Evolutionary conservation across 2,113 vertebrate genomes (phyloP).

Genomic region (Maccullochella peelii): DNA sequence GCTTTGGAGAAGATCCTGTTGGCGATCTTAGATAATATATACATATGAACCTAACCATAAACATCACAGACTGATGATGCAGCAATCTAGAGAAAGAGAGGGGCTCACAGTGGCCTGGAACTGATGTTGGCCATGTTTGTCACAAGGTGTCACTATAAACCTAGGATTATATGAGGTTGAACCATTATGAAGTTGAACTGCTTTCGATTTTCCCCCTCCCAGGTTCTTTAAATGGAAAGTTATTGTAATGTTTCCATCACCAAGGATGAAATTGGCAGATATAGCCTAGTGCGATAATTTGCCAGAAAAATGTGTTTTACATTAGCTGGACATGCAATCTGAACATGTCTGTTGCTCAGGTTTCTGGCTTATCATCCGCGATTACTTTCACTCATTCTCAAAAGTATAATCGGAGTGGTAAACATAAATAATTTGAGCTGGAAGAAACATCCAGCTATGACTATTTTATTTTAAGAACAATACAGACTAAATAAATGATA

Average conservation of each 20-base stretch:
- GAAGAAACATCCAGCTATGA: neutral
- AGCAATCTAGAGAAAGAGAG: neutral
- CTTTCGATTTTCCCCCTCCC: neutral
- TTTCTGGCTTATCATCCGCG: neutral
- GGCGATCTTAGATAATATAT: no score
- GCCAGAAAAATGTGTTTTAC: neutral
- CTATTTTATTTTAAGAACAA: neutral
- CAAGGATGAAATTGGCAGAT: neutral
- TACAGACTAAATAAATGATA: neutral
- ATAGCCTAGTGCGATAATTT: no score
- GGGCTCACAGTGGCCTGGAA: neutral
- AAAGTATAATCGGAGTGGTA: neutral
- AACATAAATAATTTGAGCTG: neutral
- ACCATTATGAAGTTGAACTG: neutral
- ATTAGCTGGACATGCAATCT: neutral
- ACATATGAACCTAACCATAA: no score
- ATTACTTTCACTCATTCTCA: neutral
- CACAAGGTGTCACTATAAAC: slow-evolving; percentile 65
- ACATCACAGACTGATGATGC: neutral
- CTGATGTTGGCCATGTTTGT: neutral
- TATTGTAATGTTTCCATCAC: neutral
- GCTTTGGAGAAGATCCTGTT: no score
- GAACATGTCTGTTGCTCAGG: neutral
- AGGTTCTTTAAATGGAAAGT: neutral
- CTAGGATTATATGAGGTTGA: neutral